These are phyloP conservation scores for Takifugu flavidus DNA, from an alignment of 2,113 vertebrate genomes.

Conservation along the genomic window DNA sequence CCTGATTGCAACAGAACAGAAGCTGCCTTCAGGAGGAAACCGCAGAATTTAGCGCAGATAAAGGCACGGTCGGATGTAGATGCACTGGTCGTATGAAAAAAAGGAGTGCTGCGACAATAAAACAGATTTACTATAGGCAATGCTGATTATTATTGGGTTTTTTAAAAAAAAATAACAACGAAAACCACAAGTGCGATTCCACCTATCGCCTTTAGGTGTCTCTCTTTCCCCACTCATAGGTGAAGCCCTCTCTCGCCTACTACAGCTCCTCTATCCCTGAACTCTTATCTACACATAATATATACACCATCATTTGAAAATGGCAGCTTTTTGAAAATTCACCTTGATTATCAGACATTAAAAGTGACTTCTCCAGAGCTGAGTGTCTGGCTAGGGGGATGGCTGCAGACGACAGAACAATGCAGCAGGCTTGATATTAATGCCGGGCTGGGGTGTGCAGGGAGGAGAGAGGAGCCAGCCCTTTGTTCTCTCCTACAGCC, in stretches of 20 bases:
- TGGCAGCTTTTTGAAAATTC: conserved; percentile 94
- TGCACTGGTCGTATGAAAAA: background rate
- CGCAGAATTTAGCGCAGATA: conserved; percentile 24
- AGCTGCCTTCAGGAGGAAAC: conserved; percentile 48
- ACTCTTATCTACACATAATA: conserved; percentile 79
- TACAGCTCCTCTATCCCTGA: conserved; percentile 63
- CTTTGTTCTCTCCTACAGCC: conserved; percentile 91
- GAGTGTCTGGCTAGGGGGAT: conserved; percentile 90
- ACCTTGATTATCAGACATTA: conserved; percentile 95
- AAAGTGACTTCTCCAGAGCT: conserved; percentile 88
- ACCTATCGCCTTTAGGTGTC: conserved; percentile 78
- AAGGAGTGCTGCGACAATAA: background rate
- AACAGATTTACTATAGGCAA: conserved; percentile 16
- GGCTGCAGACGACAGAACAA: conserved; percentile 92
- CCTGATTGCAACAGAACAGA: conserved; percentile 52
- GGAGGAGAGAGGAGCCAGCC: conserved; percentile 74
- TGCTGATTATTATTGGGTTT: conserved; percentile 32
- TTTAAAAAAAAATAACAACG: conserved; percentile 4
- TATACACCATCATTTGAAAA: conserved; percentile 91
- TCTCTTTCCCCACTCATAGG: conserved; percentile 83
- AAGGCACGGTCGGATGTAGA: no score
- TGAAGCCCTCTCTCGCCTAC: conserved; percentile 53
- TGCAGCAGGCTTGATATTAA: conserved; percentile 81
- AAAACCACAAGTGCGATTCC: conserved; percentile 58
- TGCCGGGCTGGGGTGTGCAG: conserved; percentile 75